These are phyloP conservation scores for Anagrus nilaparvatae DNA, from an alignment of 1,140 invertebrate species.

Conservation along the genomic window DNA sequence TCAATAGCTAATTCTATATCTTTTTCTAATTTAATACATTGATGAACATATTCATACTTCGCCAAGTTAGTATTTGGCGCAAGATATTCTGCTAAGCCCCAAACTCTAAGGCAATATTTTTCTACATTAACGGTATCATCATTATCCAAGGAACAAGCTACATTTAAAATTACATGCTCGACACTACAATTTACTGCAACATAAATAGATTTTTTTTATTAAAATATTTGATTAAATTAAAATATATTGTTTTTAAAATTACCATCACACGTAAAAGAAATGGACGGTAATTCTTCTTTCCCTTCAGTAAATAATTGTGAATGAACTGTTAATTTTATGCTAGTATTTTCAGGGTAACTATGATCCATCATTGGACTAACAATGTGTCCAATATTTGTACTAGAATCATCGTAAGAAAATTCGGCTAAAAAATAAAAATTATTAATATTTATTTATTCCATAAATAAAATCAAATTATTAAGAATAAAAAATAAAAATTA, in stretches of 20 bases:
- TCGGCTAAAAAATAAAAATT: conserved; percentile 44
- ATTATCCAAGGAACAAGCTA: conserved; percentile 72
- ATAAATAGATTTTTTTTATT: conserved; percentile 13
- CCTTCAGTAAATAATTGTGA: conserved; percentile 46
- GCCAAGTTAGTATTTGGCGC: conserved; percentile 57
- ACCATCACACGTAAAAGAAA: conserved; percentile 83
- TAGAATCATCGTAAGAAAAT: conserved; percentile 57
- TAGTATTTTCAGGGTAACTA: conserved; percentile 63
- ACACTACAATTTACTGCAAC: conserved; percentile 69
- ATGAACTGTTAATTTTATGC: conserved; percentile 77
- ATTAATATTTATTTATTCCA: not conserved
- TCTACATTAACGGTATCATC: conserved; percentile 53
- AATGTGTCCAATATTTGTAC: conserved; percentile 69
- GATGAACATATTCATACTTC: conserved; percentile 88
- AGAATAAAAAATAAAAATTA: conserved; percentile 8
- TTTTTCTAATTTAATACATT: conserved; percentile 86
- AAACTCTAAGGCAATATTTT: conserved; percentile 63
- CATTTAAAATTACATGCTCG: conserved; percentile 78
- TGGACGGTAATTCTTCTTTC: conserved; percentile 37
- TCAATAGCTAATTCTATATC: conserved; percentile 74
- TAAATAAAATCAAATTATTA: not conserved
- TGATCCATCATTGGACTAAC: conserved; percentile 73
- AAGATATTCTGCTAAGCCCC: conserved; percentile 73
- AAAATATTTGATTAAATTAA: conserved; percentile 5
- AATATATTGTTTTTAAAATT: conserved; percentile 25